Evolutionary conservation across 2,113 vertebrate species (phyloP), one percentile per base, ranked within the genome.

Genomic region (Pluvialis apricaria): DNA sequence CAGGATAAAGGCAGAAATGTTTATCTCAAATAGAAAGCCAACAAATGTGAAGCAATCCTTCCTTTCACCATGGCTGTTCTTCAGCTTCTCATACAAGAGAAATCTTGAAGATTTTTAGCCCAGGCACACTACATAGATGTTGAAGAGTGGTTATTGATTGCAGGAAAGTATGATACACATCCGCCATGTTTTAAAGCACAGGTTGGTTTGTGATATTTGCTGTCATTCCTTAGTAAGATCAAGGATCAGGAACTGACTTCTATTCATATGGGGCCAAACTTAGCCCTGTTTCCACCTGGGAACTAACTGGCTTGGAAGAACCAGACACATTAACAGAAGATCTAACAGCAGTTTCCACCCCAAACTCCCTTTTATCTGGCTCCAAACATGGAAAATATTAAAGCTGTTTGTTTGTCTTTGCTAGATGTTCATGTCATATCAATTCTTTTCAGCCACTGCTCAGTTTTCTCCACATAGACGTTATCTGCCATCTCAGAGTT

Each of bases 371-470:
- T 44, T 55, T 36, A 12, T 45, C 40, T 52, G 4, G 5, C 15
- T 66, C 20, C 14, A 80, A 61, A 83, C 6, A 45, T 1, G 7
- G 29, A 7, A 26, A 42, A 32, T 28, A 49, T 1, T 8, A 36
- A 75, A 79, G 5, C 1, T 34, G 3, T 58, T 64, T 34, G 3
- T 58, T 64, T 72, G 6, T 10, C n/a, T 76, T 94, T 71, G 22
- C 2, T 36, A 6, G 12, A 15, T 51, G 38, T 34, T 54, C 5
- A 15, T 47, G 58, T n/a, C 0, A 36, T 13, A 15, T 51, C 11
- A 64, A 3, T 57, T 38, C 22, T 76, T 32, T 81, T 64, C 40
- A 72, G 15, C 10, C 54, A 34, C 1, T 21, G 13, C 25, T 91
- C 18, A 26, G 0, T 20, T 79, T 34, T 65, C 28, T 57, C 31